Evolutionary conservation across 2,888 invertebrate genomes (phyloP).

Genomic region (Cheilosia vulpina): DNA sequence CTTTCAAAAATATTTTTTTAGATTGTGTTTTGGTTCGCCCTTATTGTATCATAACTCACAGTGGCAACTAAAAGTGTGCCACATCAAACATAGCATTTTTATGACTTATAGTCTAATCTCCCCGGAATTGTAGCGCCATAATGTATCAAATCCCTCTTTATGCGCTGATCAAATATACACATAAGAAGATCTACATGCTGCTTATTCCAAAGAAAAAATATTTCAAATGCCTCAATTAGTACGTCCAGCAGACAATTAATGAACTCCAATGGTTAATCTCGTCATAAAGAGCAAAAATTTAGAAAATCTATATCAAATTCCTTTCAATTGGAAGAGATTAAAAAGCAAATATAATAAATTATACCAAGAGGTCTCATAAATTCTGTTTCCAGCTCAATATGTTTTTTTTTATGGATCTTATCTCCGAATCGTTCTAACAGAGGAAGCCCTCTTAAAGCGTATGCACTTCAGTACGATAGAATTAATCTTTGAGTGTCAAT

Average conservation of each 20-base stretch:
- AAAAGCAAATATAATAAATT: conserved; percentile 38
- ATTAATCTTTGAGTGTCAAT: conserved; percentile 38
- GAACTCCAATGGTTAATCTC: conserved; percentile 26
- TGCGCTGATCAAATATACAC: conserved; percentile 7
- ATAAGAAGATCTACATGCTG: not conserved
- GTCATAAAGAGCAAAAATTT: conserved; percentile 17
- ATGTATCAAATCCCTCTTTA: not conserved
- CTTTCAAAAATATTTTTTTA: too few relatives aligned
- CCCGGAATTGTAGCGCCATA: too few relatives aligned
- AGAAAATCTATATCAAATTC: conserved; percentile 10
- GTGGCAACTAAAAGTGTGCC: too few relatives aligned
- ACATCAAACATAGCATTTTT: too few relatives aligned
- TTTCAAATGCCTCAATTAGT: conserved; percentile 15
- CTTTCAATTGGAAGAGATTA: conserved; percentile 17
- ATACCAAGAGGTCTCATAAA: conserved; percentile 25
- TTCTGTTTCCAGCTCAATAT: conserved; percentile 11
- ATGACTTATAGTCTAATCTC: too few relatives aligned
- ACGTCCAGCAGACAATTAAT: conserved; percentile 23
- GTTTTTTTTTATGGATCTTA: conserved; percentile 24
- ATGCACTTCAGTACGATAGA: conserved; percentile 26
- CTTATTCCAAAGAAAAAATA: not conserved
- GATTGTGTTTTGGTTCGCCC: too few relatives aligned
- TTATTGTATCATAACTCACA: too few relatives aligned
- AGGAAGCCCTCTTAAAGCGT: conserved; percentile 18
- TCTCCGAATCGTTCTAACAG: conserved; percentile 2